Percentiles rank a stretch among this genome's conserved stretches.
These are phyloP conservation scores for Chloropsis cyanopogon DNA, from an alignment of 2,113 vertebrate genomes.

Conservation along the genomic window DNA sequence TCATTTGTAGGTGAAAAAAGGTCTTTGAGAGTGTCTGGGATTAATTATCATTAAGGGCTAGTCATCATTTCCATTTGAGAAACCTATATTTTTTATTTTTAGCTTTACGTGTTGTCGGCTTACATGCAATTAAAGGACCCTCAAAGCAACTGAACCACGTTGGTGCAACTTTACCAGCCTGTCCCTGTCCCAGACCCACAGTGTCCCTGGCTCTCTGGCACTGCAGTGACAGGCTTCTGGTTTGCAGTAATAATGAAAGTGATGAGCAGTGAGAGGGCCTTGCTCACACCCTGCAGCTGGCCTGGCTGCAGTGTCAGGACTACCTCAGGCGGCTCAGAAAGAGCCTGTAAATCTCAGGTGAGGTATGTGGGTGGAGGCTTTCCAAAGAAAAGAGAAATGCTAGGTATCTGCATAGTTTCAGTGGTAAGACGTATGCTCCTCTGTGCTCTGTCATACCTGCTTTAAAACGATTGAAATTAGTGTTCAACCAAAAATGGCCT, in stretches of 20 bases:
- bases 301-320: background rate
- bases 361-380: conserved; percentile 17
- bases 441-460: background rate
- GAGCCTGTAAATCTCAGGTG: background rate
- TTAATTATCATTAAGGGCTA: conserved; percentile 64
- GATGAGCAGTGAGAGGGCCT: background rate
- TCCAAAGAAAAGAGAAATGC: background rate
- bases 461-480: background rate
- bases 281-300: background rate
- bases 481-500: background rate
- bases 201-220: background rate
- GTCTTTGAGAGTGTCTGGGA: conserved; percentile 68
- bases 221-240: background rate
- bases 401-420: background rate
- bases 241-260: background rate
- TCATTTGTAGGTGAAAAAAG: conserved; percentile 74
- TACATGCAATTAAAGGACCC: background rate
- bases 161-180: background rate
- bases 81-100: conserved; percentile 57
- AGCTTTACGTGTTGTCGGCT: conserved; percentile 11
- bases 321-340: background rate
- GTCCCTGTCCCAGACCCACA: background rate
- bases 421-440: background rate
- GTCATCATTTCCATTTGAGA: conserved; percentile 62
- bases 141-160: background rate